phyloP scores from a whole-genome alignment of 2,888 invertebrate species.

The Altica lythri region DNA sequence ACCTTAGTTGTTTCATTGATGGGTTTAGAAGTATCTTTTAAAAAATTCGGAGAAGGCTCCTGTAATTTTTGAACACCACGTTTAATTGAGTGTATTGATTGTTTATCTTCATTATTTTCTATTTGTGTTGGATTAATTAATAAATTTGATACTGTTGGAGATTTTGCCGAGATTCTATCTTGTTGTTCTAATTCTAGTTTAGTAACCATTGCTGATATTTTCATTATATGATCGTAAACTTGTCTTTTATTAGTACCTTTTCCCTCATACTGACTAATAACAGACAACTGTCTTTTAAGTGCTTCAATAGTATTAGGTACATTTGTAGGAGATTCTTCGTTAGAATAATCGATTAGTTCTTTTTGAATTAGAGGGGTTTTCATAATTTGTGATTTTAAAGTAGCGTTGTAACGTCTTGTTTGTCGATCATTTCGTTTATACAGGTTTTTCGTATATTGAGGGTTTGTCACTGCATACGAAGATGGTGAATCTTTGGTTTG shows the following conservation, averaged over 20 bases:
- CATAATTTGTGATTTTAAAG: conserved; percentile 6
- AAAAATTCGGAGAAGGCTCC: not conserved
- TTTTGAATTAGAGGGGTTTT: conserved; percentile 4
- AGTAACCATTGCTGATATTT: conserved; percentile 3
- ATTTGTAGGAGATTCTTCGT: not conserved
- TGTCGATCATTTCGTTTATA: too few relatives aligned
- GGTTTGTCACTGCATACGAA: too few relatives aligned
- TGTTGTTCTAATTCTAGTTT: not conserved
- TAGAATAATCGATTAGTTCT: conserved; percentile 1
- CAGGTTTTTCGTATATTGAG: too few relatives aligned
- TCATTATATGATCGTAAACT: not conserved
- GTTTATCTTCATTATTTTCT: not conserved
- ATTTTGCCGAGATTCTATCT: too few relatives aligned
- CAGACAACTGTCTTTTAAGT: not conserved
- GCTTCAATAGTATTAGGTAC: not conserved
- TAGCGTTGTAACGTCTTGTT: conserved; percentile 10
- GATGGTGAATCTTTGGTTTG: too few relatives aligned
- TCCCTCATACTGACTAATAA: not conserved
- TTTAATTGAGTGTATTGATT: not conserved
- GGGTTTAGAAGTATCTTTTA: not conserved
- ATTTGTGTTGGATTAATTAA: too few relatives aligned
- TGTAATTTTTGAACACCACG: not conserved
- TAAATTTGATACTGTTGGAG: too few relatives aligned
- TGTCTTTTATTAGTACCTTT: not conserved
- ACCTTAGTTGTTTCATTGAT: too few relatives aligned